Evolutionary conservation across 2,113 vertebrate genomes (phyloP).

Genomic region (Leptodactylus fuscus): DNA sequence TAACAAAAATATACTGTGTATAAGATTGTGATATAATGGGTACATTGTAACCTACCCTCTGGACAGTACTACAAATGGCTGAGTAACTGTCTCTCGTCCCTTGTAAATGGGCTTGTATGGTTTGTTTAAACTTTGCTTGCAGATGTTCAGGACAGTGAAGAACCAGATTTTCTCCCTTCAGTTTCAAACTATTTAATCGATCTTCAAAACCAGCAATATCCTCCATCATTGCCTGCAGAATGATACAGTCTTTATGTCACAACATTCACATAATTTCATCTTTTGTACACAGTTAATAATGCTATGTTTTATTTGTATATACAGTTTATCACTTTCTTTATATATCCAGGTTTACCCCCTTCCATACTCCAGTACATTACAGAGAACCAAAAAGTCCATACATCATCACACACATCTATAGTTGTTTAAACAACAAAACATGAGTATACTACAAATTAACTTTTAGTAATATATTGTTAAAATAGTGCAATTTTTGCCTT

Average conservation of each 20-base stretch:
- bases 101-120: constrained; percentile 87
- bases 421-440: too few species aligned
- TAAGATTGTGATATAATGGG: not conserved
- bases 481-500: too few species aligned
- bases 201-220: constrained; percentile 96
- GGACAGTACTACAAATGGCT: constrained; percentile 94
- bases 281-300: not conserved
- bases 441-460: too few species aligned
- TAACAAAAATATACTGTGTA: too few species aligned
- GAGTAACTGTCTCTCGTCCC: constrained; percentile 94
- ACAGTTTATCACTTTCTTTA: too few species aligned
- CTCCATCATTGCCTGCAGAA: constrained; percentile 93
- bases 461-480: too few species aligned
- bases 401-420: too few species aligned
- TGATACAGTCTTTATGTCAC: not conserved
- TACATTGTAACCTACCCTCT: constrained; percentile 82
- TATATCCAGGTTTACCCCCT: too few species aligned
- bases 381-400: too few species aligned
- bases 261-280: not conserved
- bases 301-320: too few species aligned
- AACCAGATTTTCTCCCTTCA: constrained; percentile 83
- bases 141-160: constrained; percentile 86
- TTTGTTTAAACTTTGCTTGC: constrained; percentile 88
- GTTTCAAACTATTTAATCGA: constrained; percentile 82
- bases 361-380: too few species aligned